phyloP scores from a whole-genome alignment of 2,888 invertebrate species.

The Gortyna flavago region DNA sequence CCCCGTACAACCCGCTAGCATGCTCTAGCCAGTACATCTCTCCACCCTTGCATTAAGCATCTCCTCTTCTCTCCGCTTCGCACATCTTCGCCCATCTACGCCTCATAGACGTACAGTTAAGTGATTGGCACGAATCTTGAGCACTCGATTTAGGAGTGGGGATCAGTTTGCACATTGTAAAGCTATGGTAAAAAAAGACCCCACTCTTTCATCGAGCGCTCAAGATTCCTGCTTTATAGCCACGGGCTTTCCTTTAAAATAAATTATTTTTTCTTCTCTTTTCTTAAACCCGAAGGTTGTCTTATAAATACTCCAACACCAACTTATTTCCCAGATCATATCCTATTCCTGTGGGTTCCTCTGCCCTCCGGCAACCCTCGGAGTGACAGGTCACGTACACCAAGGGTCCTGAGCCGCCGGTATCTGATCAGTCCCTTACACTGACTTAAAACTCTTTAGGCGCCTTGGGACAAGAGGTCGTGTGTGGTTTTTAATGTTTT shows the following conservation, averaged over 20 bases:
- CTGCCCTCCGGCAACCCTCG: constrained; percentile 44
- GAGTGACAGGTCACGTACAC: constrained; percentile 62
- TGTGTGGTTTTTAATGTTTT: constrained; percentile 52
- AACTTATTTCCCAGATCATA: constrained; percentile 50
- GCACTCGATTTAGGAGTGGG: not conserved
- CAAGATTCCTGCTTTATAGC: not conserved
- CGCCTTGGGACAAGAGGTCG: constrained; percentile 40
- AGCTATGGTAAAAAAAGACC: not conserved
- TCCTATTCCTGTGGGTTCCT: constrained; percentile 54
- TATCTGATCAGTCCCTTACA: constrained; percentile 56
- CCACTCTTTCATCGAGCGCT: not conserved
- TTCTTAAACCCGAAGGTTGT: not conserved
- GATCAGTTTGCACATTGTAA: not conserved
- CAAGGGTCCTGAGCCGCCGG: constrained; percentile 36
- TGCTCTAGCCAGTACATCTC: not conserved
- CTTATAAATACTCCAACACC: constrained; percentile 25
- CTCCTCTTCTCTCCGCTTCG: not conserved
- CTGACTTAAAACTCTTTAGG: constrained; percentile 54
- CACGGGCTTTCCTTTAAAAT: not conserved
- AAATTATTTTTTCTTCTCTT: not conserved
- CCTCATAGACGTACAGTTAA: not conserved
- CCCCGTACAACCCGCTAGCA: not conserved
- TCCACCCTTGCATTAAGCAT: not conserved
- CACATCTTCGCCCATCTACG: not conserved
- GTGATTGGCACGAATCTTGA: not conserved